Evolutionary conservation across 2,888 invertebrate genomes (phyloP), one percentile per base, ranked within the genome.

Genomic region (Mermis nigrescens): DNA sequence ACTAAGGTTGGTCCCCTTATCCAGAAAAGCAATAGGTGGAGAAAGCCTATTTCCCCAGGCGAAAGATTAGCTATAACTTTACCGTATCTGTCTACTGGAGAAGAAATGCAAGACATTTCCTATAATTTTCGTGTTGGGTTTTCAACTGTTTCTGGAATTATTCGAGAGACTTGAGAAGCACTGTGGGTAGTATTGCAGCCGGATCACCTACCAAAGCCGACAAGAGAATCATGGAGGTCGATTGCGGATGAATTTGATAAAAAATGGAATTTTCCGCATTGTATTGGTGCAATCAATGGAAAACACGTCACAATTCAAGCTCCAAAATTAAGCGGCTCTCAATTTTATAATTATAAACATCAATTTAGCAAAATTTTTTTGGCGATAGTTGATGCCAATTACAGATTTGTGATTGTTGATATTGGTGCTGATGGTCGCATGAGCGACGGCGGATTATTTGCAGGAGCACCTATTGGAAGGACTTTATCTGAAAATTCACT

Each of bases 231-330:
- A 15, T 54, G 54, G 54, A 4, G 12, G 12, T 3, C 4, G 28
- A 54, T 54, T 15, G 31, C 31, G 3, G 27, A 29, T 7, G 54
- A 54, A 7, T 54, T 54, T 54, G 4, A 28, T 7, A 22, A 4
- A 4, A 4, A n/a, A 24, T 54, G 54, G 54, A 26, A 54, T 15
- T 54, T 54, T 54, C 54, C 54, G 7, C 19, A 54, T 54, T 54
- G 54, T 24, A 24, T 48, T 24, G 51, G 51, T n/a, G 51, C 51
- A 24, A 48, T 48, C 7, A 24, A 48, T 24, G 54, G 54, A 28
- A 54, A 54, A 22, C 54, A 54, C 29, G 54, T 54, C 29, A 24
- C 7, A 12, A 54, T 54, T 28, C 29, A 54, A 24, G 27, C 28
- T 28, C 54, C 54, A 54, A 7, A 7, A 28, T 12, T 7, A 4